A percentile compares a stretch with the other conserved stretches of the same genome.
These are phyloP conservation scores for Macrotrachela quadricornifera DNA, from an alignment of 1,140 invertebrate species.

Conservation along the genomic window DNA sequence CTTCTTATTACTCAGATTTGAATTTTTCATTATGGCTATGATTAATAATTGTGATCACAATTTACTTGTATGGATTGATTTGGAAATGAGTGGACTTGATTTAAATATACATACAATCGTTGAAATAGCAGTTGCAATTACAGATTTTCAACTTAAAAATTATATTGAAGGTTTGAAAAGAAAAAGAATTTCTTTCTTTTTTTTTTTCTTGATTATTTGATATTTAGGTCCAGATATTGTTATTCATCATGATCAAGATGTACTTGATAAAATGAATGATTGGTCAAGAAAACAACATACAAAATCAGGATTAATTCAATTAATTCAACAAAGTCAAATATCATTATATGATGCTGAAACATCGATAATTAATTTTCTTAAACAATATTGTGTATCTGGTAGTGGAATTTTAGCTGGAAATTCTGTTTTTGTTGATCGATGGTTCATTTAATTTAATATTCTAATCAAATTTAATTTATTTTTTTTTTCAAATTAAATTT, in stretches of 20 bases:
- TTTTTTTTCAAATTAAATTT: no score
- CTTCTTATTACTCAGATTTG: no score
- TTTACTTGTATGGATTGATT: constrained; percentile 6
- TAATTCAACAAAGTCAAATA: constrained; percentile 44
- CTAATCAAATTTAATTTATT: no score
- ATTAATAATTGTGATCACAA: no score
- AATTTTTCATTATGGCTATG: no score
- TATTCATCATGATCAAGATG: constrained; percentile 50
- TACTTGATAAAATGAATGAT: constrained; percentile 52
- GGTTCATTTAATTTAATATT: no score
- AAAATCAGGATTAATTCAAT: constrained; percentile 51
- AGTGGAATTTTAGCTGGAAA: constrained; percentile 63
- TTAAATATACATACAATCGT: constrained; percentile 52
- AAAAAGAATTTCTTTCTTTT: background rate
- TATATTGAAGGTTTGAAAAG: constrained; percentile 38
- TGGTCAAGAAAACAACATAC: constrained; percentile 59
- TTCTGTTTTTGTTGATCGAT: constrained; percentile 54
- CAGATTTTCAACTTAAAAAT: constrained; percentile 54
- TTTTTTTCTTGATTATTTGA: background rate
- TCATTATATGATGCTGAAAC: constrained; percentile 44
- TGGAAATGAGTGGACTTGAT: constrained; percentile 56
- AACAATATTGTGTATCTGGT: constrained; percentile 40
- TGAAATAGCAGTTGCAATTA: constrained; percentile 67
- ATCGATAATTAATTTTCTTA: constrained; percentile 47
- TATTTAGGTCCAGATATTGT: constrained; percentile 44